Conservation (phyloP, 2,113 vertebrate genomes). For the Chaetorhynchus papuensis region DNA sequence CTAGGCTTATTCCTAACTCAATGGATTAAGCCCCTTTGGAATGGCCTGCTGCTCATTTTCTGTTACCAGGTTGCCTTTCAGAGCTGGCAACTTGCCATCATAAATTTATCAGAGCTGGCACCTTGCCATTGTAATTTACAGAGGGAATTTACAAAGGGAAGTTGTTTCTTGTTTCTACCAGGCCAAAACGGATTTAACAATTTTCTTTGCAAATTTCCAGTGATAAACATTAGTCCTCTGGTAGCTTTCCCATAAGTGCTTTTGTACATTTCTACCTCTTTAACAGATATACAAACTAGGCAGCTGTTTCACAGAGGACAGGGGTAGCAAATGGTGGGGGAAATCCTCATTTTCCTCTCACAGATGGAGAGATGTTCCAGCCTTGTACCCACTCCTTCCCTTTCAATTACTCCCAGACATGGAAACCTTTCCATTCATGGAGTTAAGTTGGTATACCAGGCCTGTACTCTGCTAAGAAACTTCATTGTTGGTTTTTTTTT, state of each 20-base stretch:
- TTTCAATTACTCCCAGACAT: background rate
- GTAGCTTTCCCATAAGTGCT: background rate
- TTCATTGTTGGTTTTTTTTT: accelerated
- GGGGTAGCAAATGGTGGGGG: background rate
- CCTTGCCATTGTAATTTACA: background rate
- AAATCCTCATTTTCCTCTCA: background rate
- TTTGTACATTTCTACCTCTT: background rate
- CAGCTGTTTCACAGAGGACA: background rate
- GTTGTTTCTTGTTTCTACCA: background rate
- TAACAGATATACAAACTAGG: background rate
- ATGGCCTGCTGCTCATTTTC: background rate
- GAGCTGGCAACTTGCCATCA: background rate
- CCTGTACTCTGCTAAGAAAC: background rate
- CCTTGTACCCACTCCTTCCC: background rate
- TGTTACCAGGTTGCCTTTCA: background rate
- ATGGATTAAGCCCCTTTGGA: background rate
- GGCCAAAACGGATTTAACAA: background rate
- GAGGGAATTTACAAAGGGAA: background rate
- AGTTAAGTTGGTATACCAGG: background rate
- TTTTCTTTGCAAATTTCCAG: background rate
- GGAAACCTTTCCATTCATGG: background rate
- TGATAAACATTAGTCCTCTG: background rate
- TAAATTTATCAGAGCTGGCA: background rate
- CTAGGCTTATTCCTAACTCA: background rate
- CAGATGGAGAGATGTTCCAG: background rate